Evolutionary conservation across 2,888 invertebrate species (phyloP), one percentile per base, ranked within the genome.

Genomic region (Aphidoletes aphidimyza): DNA sequence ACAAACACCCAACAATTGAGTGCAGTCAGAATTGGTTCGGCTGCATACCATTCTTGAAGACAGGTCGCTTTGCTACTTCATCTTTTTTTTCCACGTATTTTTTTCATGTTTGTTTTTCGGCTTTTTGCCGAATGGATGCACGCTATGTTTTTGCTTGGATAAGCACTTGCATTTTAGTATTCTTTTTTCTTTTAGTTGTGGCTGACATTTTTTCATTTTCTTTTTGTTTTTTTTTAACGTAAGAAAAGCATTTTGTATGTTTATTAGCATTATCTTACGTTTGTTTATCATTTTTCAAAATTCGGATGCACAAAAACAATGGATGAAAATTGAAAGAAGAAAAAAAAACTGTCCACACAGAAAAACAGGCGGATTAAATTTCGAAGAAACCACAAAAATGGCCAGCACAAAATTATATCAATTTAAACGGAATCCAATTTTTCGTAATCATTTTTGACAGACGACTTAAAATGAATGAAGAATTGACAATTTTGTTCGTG

Each of bases 261-360:
- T 5, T 11, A 30, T 22, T 22, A 22, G 26, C 30, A 3, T 11
- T 69, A 30, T 69, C 34, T 30, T n/a, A 30, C 69, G 34, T 69
- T 69, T 30, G 26, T 26, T 54, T 54, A 26, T 22, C 8, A 69
- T 69, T 69, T 34, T n/a, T n/a, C n/a, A n/a, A 14, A 69, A 69
- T 69, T 69, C 69, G 69, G 69, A 69, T 69, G 69, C 69, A 69
- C 34, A 69, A 69, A 69, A 69, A 69, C 69, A 69, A 69, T 69
- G 30, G 8, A 54, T 3, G 3, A 22, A 54, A 54, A 47, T 11
- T 17, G 47, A 39, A 39, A 39, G 39, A 39, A 11, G 11, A 11
- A 39, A 11, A 39, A 11, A 39, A 14, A 69, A 14, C 8, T 17
- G 14, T 1, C 14, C 11, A 30, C 2, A 69, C 2, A 11, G 69